Evolutionary conservation across 1,140 invertebrate species (phyloP), one percentile per base, ranked within the genome.

Genomic region (Danaus plexippus): DNA sequence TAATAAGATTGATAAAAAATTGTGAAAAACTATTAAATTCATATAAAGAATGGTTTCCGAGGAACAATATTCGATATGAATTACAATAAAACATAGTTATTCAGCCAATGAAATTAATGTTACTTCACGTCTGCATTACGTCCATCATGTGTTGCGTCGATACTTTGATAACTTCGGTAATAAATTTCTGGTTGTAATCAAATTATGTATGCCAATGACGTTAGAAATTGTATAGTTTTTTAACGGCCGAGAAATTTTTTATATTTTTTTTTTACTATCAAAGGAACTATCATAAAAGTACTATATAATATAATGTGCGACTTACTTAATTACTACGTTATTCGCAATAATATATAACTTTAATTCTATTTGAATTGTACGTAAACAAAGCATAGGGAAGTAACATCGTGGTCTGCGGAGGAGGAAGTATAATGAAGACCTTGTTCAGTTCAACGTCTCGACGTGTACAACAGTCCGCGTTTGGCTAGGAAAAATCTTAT

Each of bases 391-490:
- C 53, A 45, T 47, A 56, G 59, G 63, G 53, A 65, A 65, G 50
- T 50, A 44, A 47, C 18, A 55, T 46, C 50, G 49, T 43, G 55
- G 54, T 56, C 52, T 55, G 54, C 51, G 13, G 51, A 62, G 59
- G 43, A 61, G 54, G 56, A 64, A 59, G 51, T 67, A 64, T 52
- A 42, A 43, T 44, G 32, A 51, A 46, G 57, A 62, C 56, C 63
- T 65, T 61, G 53, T 40, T 43, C 52, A 57, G 63, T 65, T 61
- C 59, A 66, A 59, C 57, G 64, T 48, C 61, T 52, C 46, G 45
- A 57, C 58, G n/a, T 47, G 54, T 22, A 57, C 32, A 55, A 54
- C 15, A 22, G 49, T 49, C 49, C 11, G 49, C 18, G 40, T 43
- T 56, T 61, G 41, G 50, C 57, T 11, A 53, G 18, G 43, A 57